Evolutionary conservation across 2,888 invertebrate species (phyloP), one percentile per base, ranked within the genome.

Genomic region (Meiosimyza decipiens): DNA sequence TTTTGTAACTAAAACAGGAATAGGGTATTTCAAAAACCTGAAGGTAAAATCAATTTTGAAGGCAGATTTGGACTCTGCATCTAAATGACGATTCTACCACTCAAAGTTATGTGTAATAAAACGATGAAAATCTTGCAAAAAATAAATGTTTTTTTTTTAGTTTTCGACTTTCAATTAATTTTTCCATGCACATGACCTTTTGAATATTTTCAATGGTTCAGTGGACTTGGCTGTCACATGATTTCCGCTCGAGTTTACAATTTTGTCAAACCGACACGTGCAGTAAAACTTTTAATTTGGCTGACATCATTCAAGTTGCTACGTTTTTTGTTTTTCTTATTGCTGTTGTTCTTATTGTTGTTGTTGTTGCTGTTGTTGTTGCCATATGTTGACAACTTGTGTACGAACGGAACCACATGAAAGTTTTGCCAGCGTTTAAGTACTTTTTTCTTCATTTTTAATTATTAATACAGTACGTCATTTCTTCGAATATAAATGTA

Each of bases 211-310:
- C 40, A 40, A 54, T 54, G n/a, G 16, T 54, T 54, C 54, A 18
- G 54, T n/a, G 54, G 54, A 16, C 54, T 54, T 13, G 1, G 2
- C 40, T 40, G 40, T 40, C 40, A 40, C 40, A 40, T 40, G 40
- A 40, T 40, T 40, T 40, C 9, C 40, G 40, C 40, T 40, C 9
- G 40, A 40, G 40, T 40, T 40, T 40, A 9, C 40, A 40, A 40
- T 40, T 40, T 40, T 11, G 63, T 63, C 63, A 64, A 51, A 51
- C 28, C 64, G 52, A 64, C 64, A 64, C n/a, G 50, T 18, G 51
- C 51, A 51, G 22, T 51, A 51, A 64, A 64, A 64, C 50, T 64
- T 64, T 64, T 64, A 64, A 64, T 64, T 64, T 64, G 51, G 50
- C 51, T 51, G 64, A 50, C 64, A 64, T n/a, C 64, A 64, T 51